Conservation (phyloP, 2,888 invertebrate genomes). For the Drepanosiphum platanoidis region DNA sequence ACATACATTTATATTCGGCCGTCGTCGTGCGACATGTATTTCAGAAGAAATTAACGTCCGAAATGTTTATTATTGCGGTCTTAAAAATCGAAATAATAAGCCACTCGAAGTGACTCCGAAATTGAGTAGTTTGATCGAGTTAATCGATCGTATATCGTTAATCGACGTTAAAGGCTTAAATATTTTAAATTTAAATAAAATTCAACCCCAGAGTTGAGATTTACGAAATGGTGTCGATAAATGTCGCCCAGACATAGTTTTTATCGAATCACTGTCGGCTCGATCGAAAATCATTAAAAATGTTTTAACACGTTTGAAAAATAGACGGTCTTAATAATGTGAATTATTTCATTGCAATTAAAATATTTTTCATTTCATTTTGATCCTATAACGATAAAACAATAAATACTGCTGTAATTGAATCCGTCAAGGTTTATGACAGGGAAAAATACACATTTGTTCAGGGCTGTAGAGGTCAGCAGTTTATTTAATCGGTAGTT, state of each 20-base stretch:
- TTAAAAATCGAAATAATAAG: too few species aligned
- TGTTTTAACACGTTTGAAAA: background rate
- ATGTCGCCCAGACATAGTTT: background rate
- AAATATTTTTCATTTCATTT: background rate
- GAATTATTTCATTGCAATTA: background rate
- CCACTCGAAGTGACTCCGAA: too few species aligned
- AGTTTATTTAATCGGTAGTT: background rate
- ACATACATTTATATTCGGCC: too few species aligned
- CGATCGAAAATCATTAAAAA: background rate
- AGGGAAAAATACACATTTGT: background rate
- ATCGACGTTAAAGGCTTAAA: background rate
- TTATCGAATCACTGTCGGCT: background rate
- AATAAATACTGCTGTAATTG: background rate
- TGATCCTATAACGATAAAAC: background rate
- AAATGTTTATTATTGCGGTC: too few species aligned
- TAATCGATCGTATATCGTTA: background rate
- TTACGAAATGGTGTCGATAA: background rate
- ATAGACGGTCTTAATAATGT: background rate
- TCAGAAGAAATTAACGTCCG: background rate
- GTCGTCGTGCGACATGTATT: background rate
- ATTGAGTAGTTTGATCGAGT: too few species aligned
- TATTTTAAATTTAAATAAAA: background rate
- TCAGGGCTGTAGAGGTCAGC: background rate
- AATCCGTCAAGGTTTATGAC: background rate
- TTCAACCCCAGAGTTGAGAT: background rate